Percentiles rank a stretch among this genome's conserved stretches.
phyloP scores from a whole-genome alignment of 2,113 vertebrate species.

The Alosa alosa region DNA sequence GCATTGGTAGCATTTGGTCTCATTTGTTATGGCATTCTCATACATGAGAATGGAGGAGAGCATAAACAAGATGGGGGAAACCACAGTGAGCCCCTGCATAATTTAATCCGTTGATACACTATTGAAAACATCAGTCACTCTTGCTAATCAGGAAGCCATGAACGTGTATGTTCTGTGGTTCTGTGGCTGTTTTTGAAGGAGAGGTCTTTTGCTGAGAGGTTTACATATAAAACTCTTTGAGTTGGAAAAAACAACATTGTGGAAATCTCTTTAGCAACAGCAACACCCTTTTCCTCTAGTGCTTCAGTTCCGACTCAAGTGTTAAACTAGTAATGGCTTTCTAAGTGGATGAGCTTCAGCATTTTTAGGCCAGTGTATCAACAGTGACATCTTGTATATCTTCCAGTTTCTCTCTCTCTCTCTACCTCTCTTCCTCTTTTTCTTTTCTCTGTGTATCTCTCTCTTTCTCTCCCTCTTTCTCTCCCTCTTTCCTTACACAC shows the following conservation, averaged over 20 bases:
- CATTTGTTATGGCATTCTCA: too few relatives aligned
- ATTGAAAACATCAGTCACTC: too few relatives aligned
- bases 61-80: too few relatives aligned
- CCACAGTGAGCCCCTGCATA: too few relatives aligned
- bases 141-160: too few relatives aligned
- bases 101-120: too few relatives aligned
- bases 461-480: not conserved
- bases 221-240: not conserved
- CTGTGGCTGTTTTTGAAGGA: too few relatives aligned
- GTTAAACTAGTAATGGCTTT: slow-evolving; percentile 23
- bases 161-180: too few relatives aligned
- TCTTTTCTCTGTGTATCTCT: not conserved
- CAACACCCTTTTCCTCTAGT: slow-evolving; percentile 18
- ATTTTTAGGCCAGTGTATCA: slow-evolving; percentile 29
- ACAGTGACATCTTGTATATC: slow-evolving; percentile 15
- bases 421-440: not conserved
- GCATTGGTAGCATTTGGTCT: too few relatives aligned
- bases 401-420: not conserved
- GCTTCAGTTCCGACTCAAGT: slow-evolving; percentile 20
- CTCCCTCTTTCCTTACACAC: not conserved
- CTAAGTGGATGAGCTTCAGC: not conserved
- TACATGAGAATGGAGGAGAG: too few relatives aligned
- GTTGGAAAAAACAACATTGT: slow-evolving; percentile 15
- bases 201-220: too few relatives aligned
- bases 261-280: slow-evolving; percentile 11